Evolutionary conservation across 1,140 invertebrate genomes (phyloP).

Genomic region (Pseudomyrmex dendroicus): DNA sequence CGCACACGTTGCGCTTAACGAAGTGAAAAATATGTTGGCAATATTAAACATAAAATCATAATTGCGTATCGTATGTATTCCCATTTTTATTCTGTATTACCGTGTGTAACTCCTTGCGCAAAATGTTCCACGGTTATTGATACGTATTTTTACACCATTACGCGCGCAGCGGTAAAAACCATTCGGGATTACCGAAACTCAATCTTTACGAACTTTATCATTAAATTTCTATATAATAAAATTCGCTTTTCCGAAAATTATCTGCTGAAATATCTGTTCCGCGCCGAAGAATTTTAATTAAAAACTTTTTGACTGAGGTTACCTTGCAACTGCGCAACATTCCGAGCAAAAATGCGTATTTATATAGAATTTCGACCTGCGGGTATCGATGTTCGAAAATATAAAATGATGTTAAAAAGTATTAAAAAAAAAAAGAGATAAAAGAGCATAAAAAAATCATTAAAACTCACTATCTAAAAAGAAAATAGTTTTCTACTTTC

Average conservation of each 20-base stretch:
- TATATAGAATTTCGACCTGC: neutral
- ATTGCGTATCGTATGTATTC: constrained; percentile 39
- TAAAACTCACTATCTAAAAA: too few species aligned
- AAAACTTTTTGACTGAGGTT: constrained; percentile 1
- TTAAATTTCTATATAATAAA: constrained; percentile 47
- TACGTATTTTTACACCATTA: constrained; percentile 54
- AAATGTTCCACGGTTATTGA: constrained; percentile 33
- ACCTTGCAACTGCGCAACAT: too few species aligned
- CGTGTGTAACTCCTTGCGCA: constrained; percentile 21
- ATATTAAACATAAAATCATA: constrained; percentile 57
- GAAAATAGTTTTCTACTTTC: neutral
- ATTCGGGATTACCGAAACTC: constrained; percentile 36
- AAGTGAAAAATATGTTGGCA: constrained; percentile 50
- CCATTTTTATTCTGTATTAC: constrained; percentile 51
- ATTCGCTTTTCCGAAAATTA: constrained; percentile 41
- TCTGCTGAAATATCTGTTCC: constrained; percentile 4
- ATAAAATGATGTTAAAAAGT: too few species aligned
- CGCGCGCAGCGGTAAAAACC: constrained; percentile 21
- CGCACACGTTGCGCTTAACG: constrained; percentile 22
- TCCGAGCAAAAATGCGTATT: too few species aligned
- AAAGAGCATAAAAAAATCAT: too few species aligned
- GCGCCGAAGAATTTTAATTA: constrained; percentile 11
- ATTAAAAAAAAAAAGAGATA: too few species aligned
- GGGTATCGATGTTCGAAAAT: too few species aligned
- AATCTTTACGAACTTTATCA: constrained; percentile 44